A percentile compares a stretch with the other conserved stretches of the same genome.
These are phyloP conservation scores for Spinibarbus caldwelli DNA, from an alignment of 2,797 vertebrate species.

Conservation along the genomic window DNA sequence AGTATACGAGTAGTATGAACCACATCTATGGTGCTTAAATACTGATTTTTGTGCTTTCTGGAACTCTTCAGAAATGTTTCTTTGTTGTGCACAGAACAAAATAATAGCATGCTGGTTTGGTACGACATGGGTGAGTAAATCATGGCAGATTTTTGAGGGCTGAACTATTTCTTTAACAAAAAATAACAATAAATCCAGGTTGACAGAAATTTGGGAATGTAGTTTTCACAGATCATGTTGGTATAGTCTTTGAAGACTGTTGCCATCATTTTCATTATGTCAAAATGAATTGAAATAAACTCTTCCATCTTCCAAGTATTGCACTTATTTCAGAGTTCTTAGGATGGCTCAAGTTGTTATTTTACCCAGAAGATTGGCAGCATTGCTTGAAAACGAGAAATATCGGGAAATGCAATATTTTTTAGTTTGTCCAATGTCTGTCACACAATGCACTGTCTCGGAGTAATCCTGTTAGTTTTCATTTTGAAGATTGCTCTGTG, in stretches of 20 bases:
- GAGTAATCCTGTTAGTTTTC: slow-evolving; percentile 50
- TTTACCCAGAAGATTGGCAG: slow-evolving; percentile 19
- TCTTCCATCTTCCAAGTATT: background rate
- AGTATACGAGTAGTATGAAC: background rate
- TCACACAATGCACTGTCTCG: slow-evolving; percentile 17
- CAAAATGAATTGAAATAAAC: slow-evolving; percentile 11
- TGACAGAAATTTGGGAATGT: background rate
- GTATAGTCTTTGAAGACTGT: too few relatives aligned
- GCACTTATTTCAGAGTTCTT: background rate
- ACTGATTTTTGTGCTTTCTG: background rate
- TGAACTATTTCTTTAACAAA: background rate
- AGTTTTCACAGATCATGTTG: background rate
- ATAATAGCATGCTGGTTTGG: background rate
- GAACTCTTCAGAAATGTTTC: background rate
- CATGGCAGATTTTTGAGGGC: background rate
- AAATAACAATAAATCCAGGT: background rate
- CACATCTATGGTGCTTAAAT: background rate
- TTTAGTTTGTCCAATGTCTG: slow-evolving; percentile 26
- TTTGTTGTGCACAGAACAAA: background rate
- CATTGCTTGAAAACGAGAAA: slow-evolving; percentile 18
- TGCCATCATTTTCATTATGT: background rate
- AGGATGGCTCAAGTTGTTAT: background rate
- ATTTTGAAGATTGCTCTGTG: slow-evolving; percentile 40
- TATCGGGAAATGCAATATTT: slow-evolving; percentile 36
- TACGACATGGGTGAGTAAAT: background rate